Base-by-base conservation (phyloP, 2,113 vertebrate genomes). In the Lamprotornis superbus region DNA sequence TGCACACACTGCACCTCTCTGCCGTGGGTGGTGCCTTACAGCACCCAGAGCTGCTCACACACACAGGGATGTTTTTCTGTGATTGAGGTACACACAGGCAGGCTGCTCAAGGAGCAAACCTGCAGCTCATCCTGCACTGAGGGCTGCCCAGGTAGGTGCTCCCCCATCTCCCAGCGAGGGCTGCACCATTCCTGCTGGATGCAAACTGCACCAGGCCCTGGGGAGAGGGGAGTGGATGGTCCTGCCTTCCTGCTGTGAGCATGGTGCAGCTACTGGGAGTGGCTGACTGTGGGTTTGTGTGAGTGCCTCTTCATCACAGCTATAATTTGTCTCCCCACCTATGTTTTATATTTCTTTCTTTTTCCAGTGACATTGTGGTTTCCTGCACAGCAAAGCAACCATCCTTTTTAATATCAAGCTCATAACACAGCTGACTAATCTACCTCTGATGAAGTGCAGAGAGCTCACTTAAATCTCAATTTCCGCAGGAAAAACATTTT, bases 121-220 rank as follows among this genome's bases (percentile, higher is more conserved):
- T 89, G 56, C 21, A 60, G 47, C 22, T 30, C 23, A 52, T 27
- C 4, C 7, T 7, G 4, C 74, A 73, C 31, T 0, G 3, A 39
- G 47, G 28, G 56, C 6, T 57, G 23, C 65, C 2, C 24, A 60
- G 40, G 24, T 0, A 1, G 24, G 30, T 0, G 0, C 25, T 83
- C 18, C 23, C 59, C 73, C 24, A 3, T 21, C 19, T 25, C 69
- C 63, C 28, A 7, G 74, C 0, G 1, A 24, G 64, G 60, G 52
- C 77, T 73, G 76, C 0, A 0, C 12, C 11, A 10, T 8, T 44
- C 31, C 27, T 93, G 69, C 77, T 0, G 0, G 40, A 7, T 33
- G 61, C 65, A 65, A 64, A 73, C 31, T 63, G 37, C 11, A 3
- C 24, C 79, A 35, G 64, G 77, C 60, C 49, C 80, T 64, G 91